A percentile compares a stretch with the other conserved stretches of the same genome.
phyloP scores from a whole-genome alignment of 2,113 vertebrate genomes.

The Pao palembangensis region DNA sequence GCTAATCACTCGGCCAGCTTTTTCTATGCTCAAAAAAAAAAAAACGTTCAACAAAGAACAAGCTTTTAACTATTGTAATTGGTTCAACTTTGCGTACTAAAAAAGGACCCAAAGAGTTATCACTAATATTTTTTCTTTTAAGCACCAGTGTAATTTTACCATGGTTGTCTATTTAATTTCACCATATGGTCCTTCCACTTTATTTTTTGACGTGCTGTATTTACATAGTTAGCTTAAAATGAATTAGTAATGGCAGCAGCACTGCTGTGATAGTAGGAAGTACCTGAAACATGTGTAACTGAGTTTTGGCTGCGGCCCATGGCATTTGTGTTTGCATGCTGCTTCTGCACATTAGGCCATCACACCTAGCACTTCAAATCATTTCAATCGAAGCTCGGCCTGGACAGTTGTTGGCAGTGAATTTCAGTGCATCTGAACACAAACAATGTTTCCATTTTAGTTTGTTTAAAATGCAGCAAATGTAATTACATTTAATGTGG shows the following conservation, averaged over 20 bases:
- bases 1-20: conserved; percentile 19
- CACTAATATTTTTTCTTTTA: not conserved
- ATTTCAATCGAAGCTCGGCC: not conserved
- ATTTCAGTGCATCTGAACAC: not conserved
- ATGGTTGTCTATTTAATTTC: no score
- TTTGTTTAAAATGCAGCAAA: no score
- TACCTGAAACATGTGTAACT: not conserved
- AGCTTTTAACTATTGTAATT: not conserved
- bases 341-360: not conserved
- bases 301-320: not conserved
- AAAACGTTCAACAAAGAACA: not conserved
- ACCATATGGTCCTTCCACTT: no score
- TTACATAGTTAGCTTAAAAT: not conserved
- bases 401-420: no score
- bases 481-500: no score
- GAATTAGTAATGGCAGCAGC: not conserved
- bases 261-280: not conserved
- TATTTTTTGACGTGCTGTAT: not conserved
- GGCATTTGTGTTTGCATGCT: not conserved
- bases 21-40: conserved; percentile 6
- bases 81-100: not conserved
- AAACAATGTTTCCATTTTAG: not conserved
- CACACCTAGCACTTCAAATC: not conserved
- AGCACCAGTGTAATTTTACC: no score
- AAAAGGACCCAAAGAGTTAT: not conserved